Evolutionary conservation across 2,888 invertebrate genomes (phyloP), one percentile per base, ranked within the genome.

Genomic region (Brachyptera putata): DNA sequence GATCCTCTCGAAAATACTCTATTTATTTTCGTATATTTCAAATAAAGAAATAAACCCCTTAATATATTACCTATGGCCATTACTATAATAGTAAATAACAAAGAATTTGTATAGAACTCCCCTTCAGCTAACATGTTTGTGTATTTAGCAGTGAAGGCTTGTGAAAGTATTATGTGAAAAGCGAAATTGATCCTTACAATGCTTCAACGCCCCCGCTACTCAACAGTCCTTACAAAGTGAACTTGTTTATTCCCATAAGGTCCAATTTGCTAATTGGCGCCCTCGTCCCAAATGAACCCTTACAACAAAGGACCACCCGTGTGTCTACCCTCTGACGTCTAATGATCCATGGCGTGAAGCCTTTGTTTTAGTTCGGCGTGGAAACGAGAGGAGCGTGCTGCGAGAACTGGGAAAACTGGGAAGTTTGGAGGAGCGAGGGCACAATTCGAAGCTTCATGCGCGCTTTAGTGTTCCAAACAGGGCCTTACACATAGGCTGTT

Each of bases 181-280:
- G n/a, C n/a, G 30, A 30, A 30, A 30, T 30, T 30, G 30, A 30
- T 30, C 30, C 30, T 30, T 30, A n/a, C 30, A 30, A 30, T 30
- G 30, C 30, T 30, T 30, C 30, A 30, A 30, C 30, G 30, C 30
- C 30, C 11, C 30, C 5, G 5, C 30, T 7, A 30, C 7, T 30
- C 30, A 7, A 7, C 5, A 30, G 30, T 11, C 5, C 30, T 7
- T 30, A 30, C 30, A 7, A 5, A 11, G 5, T 30, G 30, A 43
- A 21, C 43, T 43, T 43, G 43, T 43, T 43, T 43, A 43, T 30
- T 53, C 53, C 50, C 59, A 50, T 59, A 59, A 53, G 59, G 59
- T 59, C 53, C 59, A 59, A 59, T 59, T 53, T 59, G 50, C 62
- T 62, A 57, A 62, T 60, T 60, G 60, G 60, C 62, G 48, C 56